Percentiles rank a stretch among this genome's conserved stretches.
phyloP scores from a whole-genome alignment of 2,113 vertebrate species.

The Marmota flaviventris region DNA sequence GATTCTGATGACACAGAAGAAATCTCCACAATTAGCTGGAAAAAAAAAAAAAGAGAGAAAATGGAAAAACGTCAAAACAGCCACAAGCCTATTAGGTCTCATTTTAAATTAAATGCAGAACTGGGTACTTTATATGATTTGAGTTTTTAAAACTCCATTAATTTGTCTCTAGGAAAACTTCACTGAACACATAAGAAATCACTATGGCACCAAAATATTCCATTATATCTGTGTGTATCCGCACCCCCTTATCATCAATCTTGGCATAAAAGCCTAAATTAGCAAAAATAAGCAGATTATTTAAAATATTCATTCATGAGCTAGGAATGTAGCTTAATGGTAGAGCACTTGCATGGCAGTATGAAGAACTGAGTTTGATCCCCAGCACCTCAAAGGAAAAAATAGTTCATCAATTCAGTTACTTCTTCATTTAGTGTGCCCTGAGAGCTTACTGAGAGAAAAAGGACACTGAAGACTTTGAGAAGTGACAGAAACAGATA shows the following conservation, averaged over 20 bases:
- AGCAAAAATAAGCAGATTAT: not conserved
- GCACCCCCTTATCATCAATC: not conserved
- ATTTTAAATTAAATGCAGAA: conserved; percentile 50
- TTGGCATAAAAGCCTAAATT: not conserved
- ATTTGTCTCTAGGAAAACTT: conserved; percentile 41
- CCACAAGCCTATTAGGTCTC: not conserved
- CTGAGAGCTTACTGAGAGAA: not conserved
- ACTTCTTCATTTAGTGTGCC: not conserved
- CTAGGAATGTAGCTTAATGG: not conserved
- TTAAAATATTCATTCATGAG: not conserved
- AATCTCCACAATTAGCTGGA: conserved; percentile 94
- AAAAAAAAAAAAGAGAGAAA: not conserved
- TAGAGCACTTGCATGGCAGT: not conserved
- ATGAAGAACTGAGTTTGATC: not conserved
- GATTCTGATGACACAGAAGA: conserved; percentile 93
- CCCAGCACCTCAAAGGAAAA: not conserved
- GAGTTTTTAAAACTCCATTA: conserved; percentile 30
- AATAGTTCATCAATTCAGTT: not conserved
- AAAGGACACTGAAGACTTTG: not conserved
- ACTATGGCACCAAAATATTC: not conserved
- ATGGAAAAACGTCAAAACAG: not conserved
- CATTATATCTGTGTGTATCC: not conserved
- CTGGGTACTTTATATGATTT: not conserved
- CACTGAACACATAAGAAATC: not conserved
- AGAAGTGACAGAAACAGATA: not conserved